Evolutionary conservation across 2,113 vertebrate species (phyloP).

Genomic region (Platysternon megacephalum): DNA sequence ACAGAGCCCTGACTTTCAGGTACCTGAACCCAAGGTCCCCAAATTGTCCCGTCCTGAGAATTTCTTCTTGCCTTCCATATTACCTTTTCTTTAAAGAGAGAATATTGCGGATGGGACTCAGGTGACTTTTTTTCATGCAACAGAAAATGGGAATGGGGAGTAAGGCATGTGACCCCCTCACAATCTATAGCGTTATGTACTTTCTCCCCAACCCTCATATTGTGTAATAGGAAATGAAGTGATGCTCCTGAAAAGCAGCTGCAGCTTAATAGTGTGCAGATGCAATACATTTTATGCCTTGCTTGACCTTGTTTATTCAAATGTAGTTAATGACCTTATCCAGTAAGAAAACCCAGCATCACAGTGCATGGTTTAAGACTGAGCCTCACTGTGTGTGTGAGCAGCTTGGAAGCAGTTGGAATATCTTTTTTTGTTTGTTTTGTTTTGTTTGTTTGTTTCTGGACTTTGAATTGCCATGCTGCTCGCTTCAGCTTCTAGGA

Average conservation of each 20-base stretch:
- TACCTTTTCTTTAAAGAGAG: not conserved
- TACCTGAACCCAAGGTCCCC: not conserved
- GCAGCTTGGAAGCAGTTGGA: slow-evolving; percentile 29
- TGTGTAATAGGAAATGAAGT: slow-evolving; percentile 22
- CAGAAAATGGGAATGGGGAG: not conserved
- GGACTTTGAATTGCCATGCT: not conserved
- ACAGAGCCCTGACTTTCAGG: not conserved
- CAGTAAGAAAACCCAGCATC: slow-evolving; percentile 15
- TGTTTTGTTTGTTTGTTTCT: not conserved
- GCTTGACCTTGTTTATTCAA: slow-evolving; percentile 64
- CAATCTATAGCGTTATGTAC: slow-evolving; percentile 1
- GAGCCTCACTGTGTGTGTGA: not conserved
- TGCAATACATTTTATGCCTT: slow-evolving; percentile 5
- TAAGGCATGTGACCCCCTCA: not conserved
- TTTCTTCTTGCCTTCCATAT: not conserved
- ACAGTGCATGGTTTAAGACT: not conserved
- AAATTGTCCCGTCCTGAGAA: not conserved
- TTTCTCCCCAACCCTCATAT: not conserved
- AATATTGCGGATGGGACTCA: not conserved
- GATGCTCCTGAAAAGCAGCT: slow-evolving; percentile 40
- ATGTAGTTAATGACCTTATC: slow-evolving; percentile 43
- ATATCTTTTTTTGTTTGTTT: not conserved
- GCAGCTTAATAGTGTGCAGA: slow-evolving; percentile 36
- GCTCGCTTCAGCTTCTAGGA: slow-evolving; percentile 20
- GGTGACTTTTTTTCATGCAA: not conserved